Conservation (phyloP, 2,888 invertebrate species). For the Phasia obesa region DNA sequence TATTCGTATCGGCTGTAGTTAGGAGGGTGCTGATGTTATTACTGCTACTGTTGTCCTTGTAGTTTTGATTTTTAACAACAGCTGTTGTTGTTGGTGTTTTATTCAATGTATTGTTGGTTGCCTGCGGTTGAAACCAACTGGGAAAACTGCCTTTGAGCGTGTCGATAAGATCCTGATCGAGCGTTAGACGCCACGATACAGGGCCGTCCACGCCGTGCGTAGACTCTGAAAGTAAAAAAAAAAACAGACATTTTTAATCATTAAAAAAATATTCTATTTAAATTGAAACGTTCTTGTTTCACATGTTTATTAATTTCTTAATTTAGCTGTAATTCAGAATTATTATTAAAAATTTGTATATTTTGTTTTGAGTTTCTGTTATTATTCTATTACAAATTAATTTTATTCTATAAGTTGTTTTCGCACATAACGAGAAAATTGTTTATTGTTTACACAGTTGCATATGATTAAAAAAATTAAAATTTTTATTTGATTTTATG, state of each 20-base stretch:
- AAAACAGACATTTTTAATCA: conserved; percentile 46
- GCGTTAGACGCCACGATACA: conserved; percentile 94
- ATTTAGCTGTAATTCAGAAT: too few species aligned
- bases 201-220: conserved; percentile 89
- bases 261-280: background rate
- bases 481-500: too few species aligned
- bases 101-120: conserved; percentile 27
- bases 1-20: conserved; percentile 70
- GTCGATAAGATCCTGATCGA: conserved; percentile 95
- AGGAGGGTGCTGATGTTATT: conserved; percentile 43
- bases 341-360: too few species aligned
- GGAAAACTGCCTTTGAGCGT: conserved; percentile 96
- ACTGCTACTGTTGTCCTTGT: conserved; percentile 40
- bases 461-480: too few species aligned
- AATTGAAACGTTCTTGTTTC: too few species aligned
- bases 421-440: too few species aligned
- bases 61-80: background rate
- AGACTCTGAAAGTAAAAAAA: conserved; percentile 86
- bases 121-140: conserved; percentile 91
- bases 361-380: too few species aligned
- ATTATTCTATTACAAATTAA: too few species aligned
- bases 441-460: too few species aligned
- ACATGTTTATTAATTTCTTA: too few species aligned
- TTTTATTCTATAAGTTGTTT: too few species aligned
- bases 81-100: conserved; percentile 20